phyloP scores from a whole-genome alignment of 2,113 vertebrate species.

The Balaeniceps rex region DNA sequence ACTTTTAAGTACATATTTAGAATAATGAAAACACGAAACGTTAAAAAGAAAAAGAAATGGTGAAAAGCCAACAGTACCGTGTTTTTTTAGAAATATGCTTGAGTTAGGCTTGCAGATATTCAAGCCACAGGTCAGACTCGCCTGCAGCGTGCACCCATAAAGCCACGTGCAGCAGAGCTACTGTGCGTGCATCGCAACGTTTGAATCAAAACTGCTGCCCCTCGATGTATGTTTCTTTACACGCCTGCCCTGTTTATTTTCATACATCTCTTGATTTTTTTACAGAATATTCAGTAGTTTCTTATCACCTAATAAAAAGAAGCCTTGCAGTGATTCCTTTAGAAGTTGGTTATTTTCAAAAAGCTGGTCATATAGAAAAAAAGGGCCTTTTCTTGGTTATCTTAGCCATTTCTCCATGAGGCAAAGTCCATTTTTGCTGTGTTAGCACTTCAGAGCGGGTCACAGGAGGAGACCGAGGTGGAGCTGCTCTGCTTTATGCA shows the following conservation, averaged over 20 bases:
- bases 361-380: background rate
- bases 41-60: background rate
- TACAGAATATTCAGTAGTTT: background rate
- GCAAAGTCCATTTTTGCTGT: background rate
- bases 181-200: background rate
- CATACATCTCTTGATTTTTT: background rate
- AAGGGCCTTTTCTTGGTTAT: background rate
- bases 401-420: background rate
- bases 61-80: background rate
- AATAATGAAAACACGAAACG: background rate
- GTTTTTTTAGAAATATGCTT: background rate
- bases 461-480: background rate
- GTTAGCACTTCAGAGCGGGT: background rate
- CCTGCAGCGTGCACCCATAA: background rate
- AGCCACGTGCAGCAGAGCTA: background rate
- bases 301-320: constrained; percentile 9
- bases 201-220: background rate
- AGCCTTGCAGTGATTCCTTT: constrained; percentile 15
- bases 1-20: background rate
- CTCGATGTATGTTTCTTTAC: rapidly evolving
- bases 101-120: background rate
- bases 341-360: background rate
- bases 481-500: background rate
- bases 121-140: background rate
- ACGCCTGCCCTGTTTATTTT: background rate